A percentile compares a stretch with the other conserved stretches of the same genome.
These are phyloP conservation scores for Sminthurinus aureus DNA, from an alignment of 2,888 invertebrate species.

Conservation along the genomic window DNA sequence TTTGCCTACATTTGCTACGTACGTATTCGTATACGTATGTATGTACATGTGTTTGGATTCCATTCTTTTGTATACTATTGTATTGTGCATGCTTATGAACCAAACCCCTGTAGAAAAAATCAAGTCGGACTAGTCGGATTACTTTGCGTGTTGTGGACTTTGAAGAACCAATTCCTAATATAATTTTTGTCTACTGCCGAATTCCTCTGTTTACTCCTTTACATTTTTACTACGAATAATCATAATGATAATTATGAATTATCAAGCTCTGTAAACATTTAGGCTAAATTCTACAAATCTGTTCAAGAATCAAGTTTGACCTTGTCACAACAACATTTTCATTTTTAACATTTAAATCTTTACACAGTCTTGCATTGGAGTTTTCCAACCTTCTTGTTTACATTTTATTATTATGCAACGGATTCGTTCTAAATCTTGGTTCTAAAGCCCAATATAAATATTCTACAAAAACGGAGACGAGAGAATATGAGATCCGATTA, in stretches of 20 bases:
- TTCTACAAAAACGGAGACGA: background rate
- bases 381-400: background rate
- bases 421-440: background rate
- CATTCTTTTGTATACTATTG: no score
- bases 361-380: background rate
- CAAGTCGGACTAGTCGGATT: background rate
- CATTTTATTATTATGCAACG: background rate
- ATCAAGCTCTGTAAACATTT: constrained; percentile 34
- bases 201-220: background rate
- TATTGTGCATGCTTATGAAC: no score
- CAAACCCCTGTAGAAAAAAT: background rate
- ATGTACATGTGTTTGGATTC: no score
- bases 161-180: background rate
- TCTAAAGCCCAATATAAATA: background rate
- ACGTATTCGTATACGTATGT: background rate
- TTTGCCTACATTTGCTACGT: constrained; percentile 36
- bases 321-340: constrained; percentile 15
- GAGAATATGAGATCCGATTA: constrained; percentile 7
- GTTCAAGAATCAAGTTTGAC: background rate
- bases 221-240: constrained; percentile 14
- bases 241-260: background rate
- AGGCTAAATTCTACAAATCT: constrained; percentile 9
- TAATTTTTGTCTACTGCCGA: background rate
- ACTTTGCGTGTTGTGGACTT: background rate
- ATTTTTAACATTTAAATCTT: background rate